Base-by-base conservation (phyloP, 2,113 vertebrate species). In the Thomomys bottae region DNA sequence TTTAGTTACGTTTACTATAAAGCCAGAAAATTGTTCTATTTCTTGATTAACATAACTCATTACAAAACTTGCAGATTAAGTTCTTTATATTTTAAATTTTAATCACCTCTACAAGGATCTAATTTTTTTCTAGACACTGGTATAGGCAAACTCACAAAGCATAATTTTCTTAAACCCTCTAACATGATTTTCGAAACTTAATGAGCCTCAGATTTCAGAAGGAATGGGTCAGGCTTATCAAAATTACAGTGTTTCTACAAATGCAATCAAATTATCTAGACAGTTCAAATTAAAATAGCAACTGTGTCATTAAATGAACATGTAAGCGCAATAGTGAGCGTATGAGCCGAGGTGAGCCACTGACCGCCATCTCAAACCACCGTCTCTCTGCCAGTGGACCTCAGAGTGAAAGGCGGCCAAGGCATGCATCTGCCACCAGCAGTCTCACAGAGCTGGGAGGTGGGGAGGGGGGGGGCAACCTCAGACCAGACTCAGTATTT, bases 111-210 rank as follows among this genome's bases (percentile, higher is more conserved):
- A 18, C 32, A 70, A 81, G 15, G 32, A 40, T 36, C 17, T 72
- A 38, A 87, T 67, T 81, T 21, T 81, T 21, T 94, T 8, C 38
- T 23, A 87, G n/a, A 66, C 36, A 77, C n/a, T 59, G 68, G 18
- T 75, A 17, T 66, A 87, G 42, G 36, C 5, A 73, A 15, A 75
- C 6, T 2, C 84, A 40, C 32, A 84, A 61, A 81, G 72, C 30
- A 32, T n/a, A 64, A 15, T 80, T 81, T 80, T 76, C 57, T 68
- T 61, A 80, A 57, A 9, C 28, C 42, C 28, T 73, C 77, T 38
- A 40, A 84, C 1, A 57, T 21, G 87, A 38, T 45, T 93, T 93
- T 87, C 5, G 17, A 94, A 94, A 84, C 3, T 24, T 24, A 73
- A 73, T 72, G 54, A 81, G 66, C 92, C 54, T 90, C 49, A 77